phyloP scores from a whole-genome alignment of 2,113 vertebrate species.

The Hippocampus mohnikei region DNA sequence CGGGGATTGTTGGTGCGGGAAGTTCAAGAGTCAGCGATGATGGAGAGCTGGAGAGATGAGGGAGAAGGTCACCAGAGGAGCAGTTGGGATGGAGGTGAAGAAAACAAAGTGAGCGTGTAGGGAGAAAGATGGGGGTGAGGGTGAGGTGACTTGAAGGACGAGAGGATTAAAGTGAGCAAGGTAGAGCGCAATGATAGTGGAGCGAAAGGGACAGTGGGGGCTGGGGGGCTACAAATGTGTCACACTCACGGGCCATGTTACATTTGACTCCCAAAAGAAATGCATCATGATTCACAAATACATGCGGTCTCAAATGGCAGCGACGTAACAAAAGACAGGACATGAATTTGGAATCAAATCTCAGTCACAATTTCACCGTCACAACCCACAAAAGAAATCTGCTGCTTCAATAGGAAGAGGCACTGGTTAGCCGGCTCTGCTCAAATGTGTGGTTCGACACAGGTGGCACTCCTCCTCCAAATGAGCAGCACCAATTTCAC shows the following conservation, averaged over 20 bases:
- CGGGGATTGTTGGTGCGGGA: conserved; percentile 11
- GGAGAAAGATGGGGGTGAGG: conserved; percentile 4
- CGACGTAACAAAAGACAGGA: no score
- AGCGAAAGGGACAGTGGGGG: not conserved
- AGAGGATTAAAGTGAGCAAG: conserved; percentile 1
- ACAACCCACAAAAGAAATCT: no score
- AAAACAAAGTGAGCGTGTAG: not conserved
- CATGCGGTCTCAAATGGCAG: no score
- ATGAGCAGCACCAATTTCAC: no score
- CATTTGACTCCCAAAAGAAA: no score
- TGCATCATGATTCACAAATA: no score
- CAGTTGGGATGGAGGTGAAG: not conserved
- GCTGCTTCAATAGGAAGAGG: no score
- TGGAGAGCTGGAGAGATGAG: conserved; percentile 24
- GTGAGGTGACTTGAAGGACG: conserved; percentile 14
- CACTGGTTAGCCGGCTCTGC: no score
- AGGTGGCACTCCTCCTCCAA: no score
- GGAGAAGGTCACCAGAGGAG: conserved; percentile 15
- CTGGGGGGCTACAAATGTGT: not conserved
- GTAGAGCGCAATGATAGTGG: not conserved
- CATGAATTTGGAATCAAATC: no score
- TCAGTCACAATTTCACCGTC: no score
- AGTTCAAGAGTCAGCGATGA: conserved; percentile 32
- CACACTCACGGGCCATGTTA: not conserved
- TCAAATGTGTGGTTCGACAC: no score